These are phyloP conservation scores for Lepidonotus clava DNA, from an alignment of 2,888 invertebrate species.

Conservation along the genomic window DNA sequence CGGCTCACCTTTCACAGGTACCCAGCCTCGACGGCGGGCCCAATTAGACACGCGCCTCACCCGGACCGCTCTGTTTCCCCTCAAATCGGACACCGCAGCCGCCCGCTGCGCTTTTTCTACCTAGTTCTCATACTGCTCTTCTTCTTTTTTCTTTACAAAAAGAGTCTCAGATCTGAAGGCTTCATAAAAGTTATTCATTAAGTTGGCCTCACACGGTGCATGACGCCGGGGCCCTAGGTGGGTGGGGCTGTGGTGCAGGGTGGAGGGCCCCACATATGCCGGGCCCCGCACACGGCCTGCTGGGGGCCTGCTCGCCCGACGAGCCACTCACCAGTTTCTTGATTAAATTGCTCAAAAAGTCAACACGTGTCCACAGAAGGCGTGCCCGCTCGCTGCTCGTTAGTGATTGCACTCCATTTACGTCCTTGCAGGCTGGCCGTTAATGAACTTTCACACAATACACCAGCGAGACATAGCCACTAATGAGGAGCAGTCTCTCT, in stretches of 20 bases:
- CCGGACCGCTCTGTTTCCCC: neutral
- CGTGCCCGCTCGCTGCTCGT: constrained; percentile 27
- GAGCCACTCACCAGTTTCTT: neutral
- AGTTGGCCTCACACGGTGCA: neutral
- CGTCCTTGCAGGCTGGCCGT: neutral
- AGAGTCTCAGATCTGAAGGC: no score
- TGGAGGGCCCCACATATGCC: no score
- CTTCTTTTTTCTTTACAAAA: no score
- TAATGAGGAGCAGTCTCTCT: neutral
- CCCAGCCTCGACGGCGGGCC: no score
- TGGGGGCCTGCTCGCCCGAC: neutral
- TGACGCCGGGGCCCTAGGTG: neutral
- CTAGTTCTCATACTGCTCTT: no score
- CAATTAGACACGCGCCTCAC: neutral
- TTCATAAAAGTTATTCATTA: neutral
- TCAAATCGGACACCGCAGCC: no score
- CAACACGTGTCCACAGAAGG: neutral
- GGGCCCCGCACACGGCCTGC: neutral
- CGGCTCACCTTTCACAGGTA: neutral
- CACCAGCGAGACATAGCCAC: constrained; percentile 5
- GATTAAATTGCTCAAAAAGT: constrained; percentile 50
- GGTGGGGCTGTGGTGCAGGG: neutral
- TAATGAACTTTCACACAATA: constrained; percentile 49
- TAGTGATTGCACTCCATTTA: constrained; percentile 35
- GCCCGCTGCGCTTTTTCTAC: no score